Conservation (phyloP, 2,888 invertebrate genomes). For the Napeogenes sylphis region DNA sequence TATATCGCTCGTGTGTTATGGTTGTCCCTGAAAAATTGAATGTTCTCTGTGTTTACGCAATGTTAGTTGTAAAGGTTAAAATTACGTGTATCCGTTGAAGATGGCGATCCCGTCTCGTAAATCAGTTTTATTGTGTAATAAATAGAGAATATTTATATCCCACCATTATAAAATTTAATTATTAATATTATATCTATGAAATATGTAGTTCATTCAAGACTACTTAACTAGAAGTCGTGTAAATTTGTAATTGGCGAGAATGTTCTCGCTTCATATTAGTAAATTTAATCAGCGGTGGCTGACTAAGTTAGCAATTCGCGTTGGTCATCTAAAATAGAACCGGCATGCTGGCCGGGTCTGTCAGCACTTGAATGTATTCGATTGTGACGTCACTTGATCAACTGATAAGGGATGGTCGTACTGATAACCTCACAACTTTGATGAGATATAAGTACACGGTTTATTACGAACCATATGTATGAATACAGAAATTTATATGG, state of each 20-base stretch:
- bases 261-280: too few relatives aligned
- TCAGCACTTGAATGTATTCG: conserved; percentile 5
- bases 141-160: conserved; percentile 21
- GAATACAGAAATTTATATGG: neutral
- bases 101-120: conserved; percentile 36
- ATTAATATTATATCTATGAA: too few relatives aligned
- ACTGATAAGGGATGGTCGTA: conserved; percentile 21
- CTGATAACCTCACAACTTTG: conserved; percentile 28
- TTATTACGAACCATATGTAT: too few relatives aligned
- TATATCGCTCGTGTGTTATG: neutral
- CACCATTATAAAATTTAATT: neutral
- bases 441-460: too few relatives aligned
- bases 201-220: too few relatives aligned
- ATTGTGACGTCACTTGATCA: conserved; percentile 14
- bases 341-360: conserved; percentile 27
- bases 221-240: too few relatives aligned
- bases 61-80: conserved; percentile 42
- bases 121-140: conserved; percentile 41
- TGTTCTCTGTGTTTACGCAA: conserved; percentile 41
- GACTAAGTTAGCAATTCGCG: conserved; percentile 36
- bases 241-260: too few relatives aligned
- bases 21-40: conserved; percentile 35
- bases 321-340: conserved; percentile 53
- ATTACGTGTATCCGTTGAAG: conserved; percentile 40
- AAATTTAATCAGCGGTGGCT: conserved; percentile 9